phyloP scores from a whole-genome alignment of 2,113 vertebrate genomes.

The Oreocharis arfaki region DNA sequence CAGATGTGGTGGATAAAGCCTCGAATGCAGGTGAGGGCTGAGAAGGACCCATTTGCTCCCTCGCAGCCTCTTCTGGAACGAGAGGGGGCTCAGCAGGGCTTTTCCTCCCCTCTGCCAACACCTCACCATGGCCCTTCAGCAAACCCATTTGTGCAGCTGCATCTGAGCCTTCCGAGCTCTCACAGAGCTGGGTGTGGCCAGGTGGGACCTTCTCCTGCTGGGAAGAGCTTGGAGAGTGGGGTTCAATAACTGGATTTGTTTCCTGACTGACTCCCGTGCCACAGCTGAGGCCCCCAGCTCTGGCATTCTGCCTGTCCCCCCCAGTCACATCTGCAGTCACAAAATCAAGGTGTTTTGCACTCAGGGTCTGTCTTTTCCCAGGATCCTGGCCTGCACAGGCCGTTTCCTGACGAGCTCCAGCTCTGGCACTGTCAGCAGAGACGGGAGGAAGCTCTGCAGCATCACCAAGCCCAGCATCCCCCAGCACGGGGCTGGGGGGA shows the following conservation, averaged over 20 bases:
- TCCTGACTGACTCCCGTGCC: background rate
- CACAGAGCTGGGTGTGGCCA: background rate
- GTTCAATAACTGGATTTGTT: accelerated
- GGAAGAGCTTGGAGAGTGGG: background rate
- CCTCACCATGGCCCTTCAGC: background rate
- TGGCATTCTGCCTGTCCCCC: background rate
- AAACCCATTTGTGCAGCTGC: background rate
- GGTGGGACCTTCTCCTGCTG: background rate
- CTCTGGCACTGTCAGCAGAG: background rate
- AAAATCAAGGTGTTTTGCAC: background rate
- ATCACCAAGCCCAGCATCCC: background rate
- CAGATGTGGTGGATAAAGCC: background rate
- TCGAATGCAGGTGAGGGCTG: background rate
- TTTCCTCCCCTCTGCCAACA: background rate
- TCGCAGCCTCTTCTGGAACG: background rate
- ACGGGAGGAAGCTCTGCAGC: background rate
- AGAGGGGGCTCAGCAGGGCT: background rate
- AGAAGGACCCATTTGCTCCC: background rate
- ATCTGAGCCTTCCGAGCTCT: background rate
- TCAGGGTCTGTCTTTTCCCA: background rate
- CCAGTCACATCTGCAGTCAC: background rate
- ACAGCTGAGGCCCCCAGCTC: accelerated
- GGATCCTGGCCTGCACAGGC: background rate
- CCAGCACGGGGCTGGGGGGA: background rate
- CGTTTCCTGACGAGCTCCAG: background rate